Percentiles rank a stretch among this genome's conserved stretches.
These are phyloP conservation scores for Xiphophorus hellerii DNA, from an alignment of 2,113 vertebrate genomes.

Conservation along the genomic window DNA sequence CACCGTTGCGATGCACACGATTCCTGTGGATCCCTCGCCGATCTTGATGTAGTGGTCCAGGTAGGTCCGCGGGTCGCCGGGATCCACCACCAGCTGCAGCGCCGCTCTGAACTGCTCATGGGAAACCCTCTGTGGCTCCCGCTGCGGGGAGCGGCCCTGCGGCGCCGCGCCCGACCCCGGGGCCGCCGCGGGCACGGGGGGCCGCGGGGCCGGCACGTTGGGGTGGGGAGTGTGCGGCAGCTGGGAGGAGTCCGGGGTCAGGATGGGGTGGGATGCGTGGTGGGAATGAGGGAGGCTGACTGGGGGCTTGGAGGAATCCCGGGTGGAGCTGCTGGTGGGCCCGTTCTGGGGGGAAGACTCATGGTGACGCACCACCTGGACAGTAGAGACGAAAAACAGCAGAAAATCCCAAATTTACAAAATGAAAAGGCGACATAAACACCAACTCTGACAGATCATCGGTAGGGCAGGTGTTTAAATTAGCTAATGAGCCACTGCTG, in stretches of 20 bases:
- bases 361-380: conserved; percentile 72
- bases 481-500: too few relatives aligned
- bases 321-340: conserved; percentile 62
- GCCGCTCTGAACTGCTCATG: conserved; percentile 94
- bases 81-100: conserved; percentile 93
- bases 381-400: background rate
- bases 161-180: conserved; percentile 12
- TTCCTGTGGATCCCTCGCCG: conserved; percentile 92
- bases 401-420: too few relatives aligned
- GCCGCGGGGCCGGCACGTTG: conserved; percentile 62
- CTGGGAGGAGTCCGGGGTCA: conserved; percentile 69
- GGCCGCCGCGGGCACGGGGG: conserved; percentile 15
- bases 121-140: conserved; percentile 91
- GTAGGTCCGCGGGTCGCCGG: conserved; percentile 88
- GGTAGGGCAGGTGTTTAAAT: too few relatives aligned
- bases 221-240: conserved; percentile 75
- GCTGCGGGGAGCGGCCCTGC: conserved; percentile 81
- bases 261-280: conserved; percentile 76
- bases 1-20: conserved; percentile 93
- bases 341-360: conserved; percentile 81
- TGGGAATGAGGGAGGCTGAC: conserved; percentile 69
- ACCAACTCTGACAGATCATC: too few relatives aligned
- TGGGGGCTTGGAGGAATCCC: conserved; percentile 63
- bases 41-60: conserved; percentile 98
- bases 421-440: too few relatives aligned